Evolutionary conservation across 1,140 invertebrate genomes (phyloP).

Genomic region (Acromyrmex charruanus): DNA sequence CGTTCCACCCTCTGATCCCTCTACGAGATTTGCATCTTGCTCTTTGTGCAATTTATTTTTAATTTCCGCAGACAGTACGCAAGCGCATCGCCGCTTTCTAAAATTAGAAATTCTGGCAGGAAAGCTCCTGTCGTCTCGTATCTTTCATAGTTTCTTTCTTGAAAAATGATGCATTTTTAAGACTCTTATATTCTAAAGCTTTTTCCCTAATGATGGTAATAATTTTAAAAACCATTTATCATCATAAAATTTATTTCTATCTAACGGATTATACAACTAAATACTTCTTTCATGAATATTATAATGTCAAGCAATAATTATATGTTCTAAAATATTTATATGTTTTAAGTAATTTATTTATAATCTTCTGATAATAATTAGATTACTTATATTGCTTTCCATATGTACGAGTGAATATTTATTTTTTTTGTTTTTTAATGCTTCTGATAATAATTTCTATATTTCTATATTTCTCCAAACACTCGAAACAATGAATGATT

Average conservation of each 20-base stretch:
- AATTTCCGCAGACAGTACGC: conserved; percentile 80
- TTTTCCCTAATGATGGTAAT: neutral
- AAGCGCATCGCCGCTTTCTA: conserved; percentile 76
- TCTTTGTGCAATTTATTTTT: conserved; percentile 80
- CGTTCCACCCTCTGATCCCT: neutral
- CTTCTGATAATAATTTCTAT: neutral
- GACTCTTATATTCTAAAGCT: neutral
- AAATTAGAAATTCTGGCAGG: conserved; percentile 79
- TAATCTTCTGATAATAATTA: neutral
- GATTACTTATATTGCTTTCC: too few species aligned
- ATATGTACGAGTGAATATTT: too few species aligned
- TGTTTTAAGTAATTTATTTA: neutral
- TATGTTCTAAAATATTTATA: neutral
- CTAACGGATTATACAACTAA: neutral
- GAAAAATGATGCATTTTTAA: neutral
- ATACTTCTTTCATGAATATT: neutral
- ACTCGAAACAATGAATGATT: neutral
- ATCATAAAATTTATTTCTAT: neutral
- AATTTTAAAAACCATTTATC: neutral
- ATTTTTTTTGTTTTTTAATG: too few species aligned
- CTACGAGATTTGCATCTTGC: conserved; percentile 12
- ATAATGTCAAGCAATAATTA: neutral
- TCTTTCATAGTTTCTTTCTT: conserved; percentile 36
- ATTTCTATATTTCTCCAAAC: neutral
- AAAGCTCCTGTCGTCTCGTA: conserved; percentile 51